Evolutionary conservation across 2,113 vertebrate species (phyloP).

Genomic region (Harpagus bidentatus): DNA sequence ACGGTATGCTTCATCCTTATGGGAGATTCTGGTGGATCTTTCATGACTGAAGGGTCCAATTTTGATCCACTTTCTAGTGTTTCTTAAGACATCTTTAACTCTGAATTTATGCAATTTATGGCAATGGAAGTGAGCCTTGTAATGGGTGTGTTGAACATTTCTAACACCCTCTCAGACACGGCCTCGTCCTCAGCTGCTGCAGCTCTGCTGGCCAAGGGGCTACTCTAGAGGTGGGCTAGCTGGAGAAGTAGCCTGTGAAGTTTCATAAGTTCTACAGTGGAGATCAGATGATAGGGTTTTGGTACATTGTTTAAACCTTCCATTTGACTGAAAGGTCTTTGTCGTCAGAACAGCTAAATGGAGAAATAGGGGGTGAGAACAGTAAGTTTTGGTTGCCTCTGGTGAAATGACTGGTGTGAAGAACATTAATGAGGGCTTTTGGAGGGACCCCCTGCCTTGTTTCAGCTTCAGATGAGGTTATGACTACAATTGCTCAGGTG

Average conservation of each 20-base stretch:
- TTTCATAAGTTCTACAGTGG: background rate
- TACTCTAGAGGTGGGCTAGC: background rate
- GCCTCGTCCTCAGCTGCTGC: background rate
- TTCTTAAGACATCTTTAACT: background rate
- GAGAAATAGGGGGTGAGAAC: background rate
- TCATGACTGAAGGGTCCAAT: background rate
- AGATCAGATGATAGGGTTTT: background rate
- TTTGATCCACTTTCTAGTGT: background rate
- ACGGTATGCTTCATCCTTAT: background rate
- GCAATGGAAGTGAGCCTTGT: background rate
- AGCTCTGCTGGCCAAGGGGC: background rate
- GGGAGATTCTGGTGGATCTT: background rate
- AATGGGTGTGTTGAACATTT: background rate
- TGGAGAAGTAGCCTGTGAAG: background rate
- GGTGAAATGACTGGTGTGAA: background rate
- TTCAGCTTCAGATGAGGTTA: background rate
- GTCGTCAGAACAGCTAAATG: background rate
- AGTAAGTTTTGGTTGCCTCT: background rate
- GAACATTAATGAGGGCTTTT: background rate
- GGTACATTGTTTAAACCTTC: background rate
- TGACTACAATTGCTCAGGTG: background rate
- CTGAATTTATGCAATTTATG: background rate
- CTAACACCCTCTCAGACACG: background rate
- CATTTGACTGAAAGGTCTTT: background rate
- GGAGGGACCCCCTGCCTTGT: accelerated